A percentile compares a stretch with the other conserved stretches of the same genome.
These are phyloP conservation scores for Hemaris fuciformis DNA, from an alignment of 2,888 invertebrate species.

Conservation along the genomic window DNA sequence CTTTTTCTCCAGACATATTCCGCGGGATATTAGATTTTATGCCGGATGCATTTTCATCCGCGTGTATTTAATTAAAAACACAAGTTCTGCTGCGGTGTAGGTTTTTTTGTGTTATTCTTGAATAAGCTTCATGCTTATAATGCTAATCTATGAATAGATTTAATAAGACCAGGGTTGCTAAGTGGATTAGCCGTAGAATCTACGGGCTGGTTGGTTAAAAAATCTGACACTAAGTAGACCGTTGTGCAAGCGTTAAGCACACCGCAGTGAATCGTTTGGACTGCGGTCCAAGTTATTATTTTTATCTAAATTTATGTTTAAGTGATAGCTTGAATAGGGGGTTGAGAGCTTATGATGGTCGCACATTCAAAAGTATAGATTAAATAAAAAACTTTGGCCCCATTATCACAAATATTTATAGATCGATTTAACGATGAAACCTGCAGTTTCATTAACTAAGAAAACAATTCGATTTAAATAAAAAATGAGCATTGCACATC, in stretches of 20 bases:
- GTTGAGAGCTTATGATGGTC: too few species aligned
- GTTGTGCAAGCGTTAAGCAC: background rate
- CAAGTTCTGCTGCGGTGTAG: background rate
- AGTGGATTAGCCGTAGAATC: background rate
- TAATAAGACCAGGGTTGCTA: background rate
- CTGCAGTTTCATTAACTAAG: too few species aligned
- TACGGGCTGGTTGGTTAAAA: background rate
- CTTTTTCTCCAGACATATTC: constrained; percentile 11
- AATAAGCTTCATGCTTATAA: background rate
- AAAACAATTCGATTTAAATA: too few species aligned
- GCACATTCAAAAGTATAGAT: too few species aligned
- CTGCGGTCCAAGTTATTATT: background rate
- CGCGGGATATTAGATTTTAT: constrained; percentile 14
- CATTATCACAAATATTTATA: too few species aligned
- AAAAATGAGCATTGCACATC: too few species aligned
- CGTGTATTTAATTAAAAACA: constrained; percentile 17
- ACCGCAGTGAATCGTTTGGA: background rate
- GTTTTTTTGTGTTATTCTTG: background rate
- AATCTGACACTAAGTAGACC: constrained; percentile 2
- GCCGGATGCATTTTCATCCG: constrained; percentile 3
- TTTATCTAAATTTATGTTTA: background rate
- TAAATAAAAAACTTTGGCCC: too few species aligned
- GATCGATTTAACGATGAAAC: too few species aligned
- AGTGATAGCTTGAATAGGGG: too few species aligned
- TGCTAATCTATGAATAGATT: background rate